Base-by-base conservation (phyloP, 2,888 invertebrate genomes). In the Empis livida region DNA sequence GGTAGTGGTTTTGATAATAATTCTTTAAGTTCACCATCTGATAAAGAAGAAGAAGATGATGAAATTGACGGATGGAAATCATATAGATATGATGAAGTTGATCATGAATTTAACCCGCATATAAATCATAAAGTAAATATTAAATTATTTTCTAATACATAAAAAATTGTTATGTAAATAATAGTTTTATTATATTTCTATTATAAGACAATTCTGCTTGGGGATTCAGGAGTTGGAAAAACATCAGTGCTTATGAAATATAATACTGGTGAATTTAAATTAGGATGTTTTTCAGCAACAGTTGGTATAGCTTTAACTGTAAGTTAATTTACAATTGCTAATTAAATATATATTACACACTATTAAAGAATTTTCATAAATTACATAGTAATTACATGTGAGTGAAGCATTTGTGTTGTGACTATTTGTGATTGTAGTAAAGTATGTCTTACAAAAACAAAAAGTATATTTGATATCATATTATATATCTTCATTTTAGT, bases 221-320 rank as follows among this genome's bases (percentile, higher is more conserved):
- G 93, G 2, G 93, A 93, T 72, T 91, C 90, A 53, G 92, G 92
- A 8, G 92, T 93, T 14, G 93, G 93, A 8, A 93, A 93, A 71
- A 93, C 93, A 0, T 92, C 92, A 3, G 74, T 94, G 45, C 73
- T 94, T 52, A 92, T 93, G 30, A 90, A 92, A 72, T 94, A 92
- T 66, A 92, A 93, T 68, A 92, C 91, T 13, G 90, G 90, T 43
- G 88, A 83, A 71, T 93, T 93, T 67, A 88, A 89, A 63, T 77
- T 82, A 2, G 90, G 91, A 8, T 91, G 87, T 57, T 94, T 93
- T 70, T 89, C 93, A 1, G 93, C 93, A 9, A 94, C 93, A 1
- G 93, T 94, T 45, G 93, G 93, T 46, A 93, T 94, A 57, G 93
- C 93, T 37, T 88, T 94, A 64, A 93, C 90, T 76, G 93, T 93